Conservation (phyloP, 2,113 vertebrate species). For the Sceloporus tristichus region DNA sequence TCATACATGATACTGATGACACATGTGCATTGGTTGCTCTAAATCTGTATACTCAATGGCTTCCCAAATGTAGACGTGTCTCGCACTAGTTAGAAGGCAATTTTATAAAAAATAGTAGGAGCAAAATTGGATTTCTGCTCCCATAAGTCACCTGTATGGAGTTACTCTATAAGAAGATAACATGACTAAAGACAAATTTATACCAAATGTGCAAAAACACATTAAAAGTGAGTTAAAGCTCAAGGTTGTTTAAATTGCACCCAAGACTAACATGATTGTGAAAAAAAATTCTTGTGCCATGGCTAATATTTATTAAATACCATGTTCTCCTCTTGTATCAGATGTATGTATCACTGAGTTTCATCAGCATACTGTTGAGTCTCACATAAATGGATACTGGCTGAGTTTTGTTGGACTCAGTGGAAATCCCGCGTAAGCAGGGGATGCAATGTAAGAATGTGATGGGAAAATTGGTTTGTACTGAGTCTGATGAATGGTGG, state of each 20-base stretch:
- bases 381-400: slow-evolving; percentile 98
- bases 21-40: slow-evolving; percentile 92
- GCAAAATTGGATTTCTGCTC: slow-evolving; percentile 88
- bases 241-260: slow-evolving; percentile 97
- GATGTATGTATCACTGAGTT: slow-evolving; percentile 70
- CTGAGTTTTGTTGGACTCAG: slow-evolving; percentile 96
- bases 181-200: slow-evolving; percentile 94
- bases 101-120: slow-evolving; percentile 99
- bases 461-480: slow-evolving; percentile 95
- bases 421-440: slow-evolving; percentile 93
- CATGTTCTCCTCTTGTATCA: slow-evolving; percentile 80
- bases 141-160: slow-evolving; percentile 96
- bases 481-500: slow-evolving; percentile 92
- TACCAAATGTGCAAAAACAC: slow-evolving; percentile 99
- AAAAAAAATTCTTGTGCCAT: slow-evolving; percentile 98
- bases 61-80: slow-evolving; percentile 98
- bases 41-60: slow-evolving; percentile 95
- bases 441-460: slow-evolving; percentile 95
- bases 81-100: slow-evolving; percentile 99
- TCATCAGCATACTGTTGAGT: slow-evolving; percentile 67
- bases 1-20: slow-evolving; percentile 90
- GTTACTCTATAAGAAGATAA: slow-evolving; percentile 95
- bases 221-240: slow-evolving; percentile 99
- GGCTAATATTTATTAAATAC: slow-evolving; percentile 91
- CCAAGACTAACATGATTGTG: slow-evolving; percentile 92